Evolutionary conservation across 2,888 invertebrate species (phyloP).

Genomic region (Boloria selene): DNA sequence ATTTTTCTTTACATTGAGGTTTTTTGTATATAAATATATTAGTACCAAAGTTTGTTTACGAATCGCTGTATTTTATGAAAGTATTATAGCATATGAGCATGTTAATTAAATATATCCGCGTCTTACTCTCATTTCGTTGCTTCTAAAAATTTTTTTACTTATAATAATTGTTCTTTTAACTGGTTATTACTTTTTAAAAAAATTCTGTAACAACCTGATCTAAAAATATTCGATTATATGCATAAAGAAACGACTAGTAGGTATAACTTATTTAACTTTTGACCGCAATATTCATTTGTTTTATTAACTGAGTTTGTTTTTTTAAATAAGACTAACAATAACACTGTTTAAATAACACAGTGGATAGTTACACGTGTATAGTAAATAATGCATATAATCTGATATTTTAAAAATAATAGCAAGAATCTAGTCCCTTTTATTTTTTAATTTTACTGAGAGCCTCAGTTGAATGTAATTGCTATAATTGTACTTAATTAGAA

Average conservation of each 20-base stretch:
- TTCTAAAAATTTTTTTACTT: too few relatives aligned
- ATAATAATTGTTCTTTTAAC: too few relatives aligned
- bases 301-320: too few relatives aligned
- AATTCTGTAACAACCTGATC: too few relatives aligned
- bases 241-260: too few relatives aligned
- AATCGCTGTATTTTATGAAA: slow-evolving; percentile 47
- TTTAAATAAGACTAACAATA: too few relatives aligned
- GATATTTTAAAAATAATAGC: slow-evolving; percentile 3
- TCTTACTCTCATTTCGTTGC: neutral
- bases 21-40: slow-evolving; percentile 48
- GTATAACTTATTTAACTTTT: too few relatives aligned
- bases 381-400: neutral
- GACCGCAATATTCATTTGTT: too few relatives aligned
- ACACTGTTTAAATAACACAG: too few relatives aligned
- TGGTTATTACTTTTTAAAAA: too few relatives aligned
- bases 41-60: slow-evolving; percentile 57
- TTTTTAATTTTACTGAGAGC: slow-evolving; percentile 8
- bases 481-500: slow-evolving; percentile 38
- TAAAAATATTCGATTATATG: too few relatives aligned
- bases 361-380: too few relatives aligned
- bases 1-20: slow-evolving; percentile 6
- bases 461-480: slow-evolving; percentile 9
- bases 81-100: slow-evolving; percentile 47
- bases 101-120: slow-evolving; percentile 15
- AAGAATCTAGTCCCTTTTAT: slow-evolving; percentile 28